phyloP scores from a whole-genome alignment of 2,797 vertebrate genomes.

The Ctenochaetus hawaiiensis region DNA sequence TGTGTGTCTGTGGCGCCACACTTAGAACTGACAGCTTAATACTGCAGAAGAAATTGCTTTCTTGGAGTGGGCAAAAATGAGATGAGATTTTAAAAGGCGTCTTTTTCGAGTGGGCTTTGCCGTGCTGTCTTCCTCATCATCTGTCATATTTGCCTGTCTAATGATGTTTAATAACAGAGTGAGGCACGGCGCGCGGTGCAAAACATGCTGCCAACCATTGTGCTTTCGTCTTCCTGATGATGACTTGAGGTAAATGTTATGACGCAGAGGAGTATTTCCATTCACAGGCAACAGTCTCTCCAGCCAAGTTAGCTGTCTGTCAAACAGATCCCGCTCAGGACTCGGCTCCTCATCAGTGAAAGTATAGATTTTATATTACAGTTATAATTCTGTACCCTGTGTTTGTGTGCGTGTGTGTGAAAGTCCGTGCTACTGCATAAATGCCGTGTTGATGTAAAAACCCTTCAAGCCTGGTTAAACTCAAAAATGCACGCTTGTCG shows the following conservation, averaged over 20 bases:
- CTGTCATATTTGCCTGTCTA: constrained; percentile 76
- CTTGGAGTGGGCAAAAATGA: constrained; percentile 69
- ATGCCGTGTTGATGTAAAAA: constrained; percentile 35
- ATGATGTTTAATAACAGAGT: constrained; percentile 76
- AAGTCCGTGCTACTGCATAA: constrained; percentile 22
- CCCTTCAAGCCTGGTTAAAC: constrained; percentile 25
- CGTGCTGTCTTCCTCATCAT: constrained; percentile 75
- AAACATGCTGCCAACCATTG: constrained; percentile 75
- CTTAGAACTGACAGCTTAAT: constrained; percentile 80
- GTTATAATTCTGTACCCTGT: constrained; percentile 38
- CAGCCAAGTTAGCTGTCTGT: constrained; percentile 69
- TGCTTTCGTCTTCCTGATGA: constrained; percentile 62
- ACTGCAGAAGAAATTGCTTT: constrained; percentile 74
- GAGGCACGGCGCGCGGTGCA: constrained; percentile 36
- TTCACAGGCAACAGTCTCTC: constrained; percentile 48
- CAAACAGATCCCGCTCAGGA: constrained; percentile 57
- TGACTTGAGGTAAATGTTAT: constrained; percentile 78
- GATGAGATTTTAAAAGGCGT: constrained; percentile 72
- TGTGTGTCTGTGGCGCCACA: constrained; percentile 80
- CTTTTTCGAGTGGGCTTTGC: constrained; percentile 65
- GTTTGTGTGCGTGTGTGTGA: constrained; percentile 23
- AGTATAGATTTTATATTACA: constrained; percentile 46
- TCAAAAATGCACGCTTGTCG: constrained; percentile 21
- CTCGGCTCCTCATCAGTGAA: constrained; percentile 38
- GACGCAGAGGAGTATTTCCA: constrained; percentile 73